Evolutionary conservation across 2,113 vertebrate species (phyloP).

Genomic region (Ancistrus triradiatus): DNA sequence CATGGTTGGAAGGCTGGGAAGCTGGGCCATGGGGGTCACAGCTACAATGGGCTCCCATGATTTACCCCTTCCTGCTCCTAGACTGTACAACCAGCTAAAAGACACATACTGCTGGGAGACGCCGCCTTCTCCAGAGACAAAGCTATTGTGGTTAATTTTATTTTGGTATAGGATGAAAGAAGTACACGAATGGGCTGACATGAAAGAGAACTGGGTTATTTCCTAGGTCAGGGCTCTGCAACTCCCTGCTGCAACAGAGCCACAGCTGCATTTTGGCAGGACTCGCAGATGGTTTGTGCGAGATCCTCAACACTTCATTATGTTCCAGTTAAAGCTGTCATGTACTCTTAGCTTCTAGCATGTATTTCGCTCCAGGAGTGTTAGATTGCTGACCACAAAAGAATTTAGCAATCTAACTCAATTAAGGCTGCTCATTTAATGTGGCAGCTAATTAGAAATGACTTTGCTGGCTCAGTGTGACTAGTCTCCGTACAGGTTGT

Average conservation of each 20-base stretch:
- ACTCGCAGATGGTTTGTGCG: background rate
- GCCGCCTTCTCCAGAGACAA: background rate
- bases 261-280: background rate
- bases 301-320: slow-evolving; percentile 13
- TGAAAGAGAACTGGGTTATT: background rate
- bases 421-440: too few relatives aligned
- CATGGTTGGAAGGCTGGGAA: slow-evolving; percentile 20
- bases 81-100: background rate
- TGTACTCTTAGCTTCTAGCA: background rate
- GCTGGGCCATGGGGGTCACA: slow-evolving; percentile 40
- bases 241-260: background rate
- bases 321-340: slow-evolving; percentile 7
- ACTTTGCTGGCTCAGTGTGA: too few relatives aligned
- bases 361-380: background rate
- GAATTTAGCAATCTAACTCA: too few relatives aligned
- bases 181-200: background rate
- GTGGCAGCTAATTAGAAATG: too few relatives aligned
- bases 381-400: too few relatives aligned
- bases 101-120: background rate
- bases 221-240: background rate
- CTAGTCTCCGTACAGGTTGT: too few relatives aligned
- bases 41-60: slow-evolving; percentile 45
- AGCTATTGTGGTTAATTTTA: slow-evolving; percentile 7
- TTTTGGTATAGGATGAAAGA: slow-evolving; percentile 11
- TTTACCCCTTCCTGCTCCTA: slow-evolving; percentile 5